Evolutionary conservation across 2,888 invertebrate genomes (phyloP), one percentile per base, ranked within the genome.

Genomic region (Agrochola lota): DNA sequence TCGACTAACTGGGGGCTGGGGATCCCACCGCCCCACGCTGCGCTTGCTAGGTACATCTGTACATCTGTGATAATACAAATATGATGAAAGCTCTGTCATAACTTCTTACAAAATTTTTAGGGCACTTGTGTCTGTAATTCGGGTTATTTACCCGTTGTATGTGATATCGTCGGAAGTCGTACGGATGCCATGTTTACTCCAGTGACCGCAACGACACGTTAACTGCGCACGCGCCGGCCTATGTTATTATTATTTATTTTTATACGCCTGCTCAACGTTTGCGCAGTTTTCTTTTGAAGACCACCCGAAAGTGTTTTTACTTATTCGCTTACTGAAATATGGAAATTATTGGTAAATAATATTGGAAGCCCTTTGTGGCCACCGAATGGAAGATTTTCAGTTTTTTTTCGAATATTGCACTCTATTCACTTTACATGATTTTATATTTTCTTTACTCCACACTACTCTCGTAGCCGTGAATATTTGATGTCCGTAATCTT

Each of bases 221-320:
- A 79, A 89, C 88, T 87, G 91, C 91, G 92, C 91, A 84, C 86
- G 93, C 93, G 92, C 91, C n/a, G 87, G 90, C 88, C 88, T 87
- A 86, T 91, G 94, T 94, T 94, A 94, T 95, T 94, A 95, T 94
- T 93, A 95, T 95, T 95, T 95, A 95, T 95, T 95, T 95, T 95
- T 95, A 88, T 77, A 94, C 91, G 85, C 78, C 90, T 86, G 89
- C 80, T 85, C 86, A 78, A 86, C 88, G 86, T 83, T 82, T 85
- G 86, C 87, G 84, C 84, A 84, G 87, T 88, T 92, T 93, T 93
- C 91, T 92, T 86, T 91, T 80, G 91, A 89, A 91, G 95, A 95
- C 95, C 95, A 95, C 95, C 95, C 94, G 93, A 94, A 90, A 85
- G 85, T 77, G 74, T 59, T 78, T 63, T 71, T 60, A 64, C 43